Evolutionary conservation across 2,113 vertebrate species (phyloP), one percentile per base, ranked within the genome.

Genomic region (Heterochromis multidens): DNA sequence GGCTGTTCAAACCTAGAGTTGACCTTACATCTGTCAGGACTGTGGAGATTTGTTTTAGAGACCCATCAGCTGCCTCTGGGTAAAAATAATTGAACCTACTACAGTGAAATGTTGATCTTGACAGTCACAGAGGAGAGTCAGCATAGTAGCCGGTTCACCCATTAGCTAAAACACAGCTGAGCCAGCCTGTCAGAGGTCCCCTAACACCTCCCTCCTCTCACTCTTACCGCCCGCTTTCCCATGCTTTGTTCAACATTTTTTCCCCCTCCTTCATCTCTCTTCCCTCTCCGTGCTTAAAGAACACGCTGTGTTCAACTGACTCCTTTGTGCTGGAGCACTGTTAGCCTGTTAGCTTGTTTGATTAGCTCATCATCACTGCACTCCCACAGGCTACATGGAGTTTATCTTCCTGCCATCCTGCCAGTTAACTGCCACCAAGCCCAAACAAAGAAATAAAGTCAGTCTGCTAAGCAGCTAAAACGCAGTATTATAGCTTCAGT

Each of bases 331-430:
- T 74, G 82, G 56, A 35, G 67, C n/a, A 49, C 78, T 27, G 84
- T 87, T 92, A 92, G 89, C 81, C 84, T 78, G 81, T 61, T 89
- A 89, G 86, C 91, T 77, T 92, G 92, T 93, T 93, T 89, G 92
- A 89, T 92, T 87, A 90, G 89, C 90, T 94, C 93, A 91, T 92
- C 93, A 93, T 93, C 88, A 88, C 87, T 77, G 21, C 17, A 10
- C 76, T 93, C 91, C 92, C 93, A 43, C 85, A 91, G 92, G 92
- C 78, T 78, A 81, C 70, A 49, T 40, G 67, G 84, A 86, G 84
- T 94, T 91, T 91, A 89, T 92, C 84, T 92, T 52, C 81, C 83
- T 89, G 91, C 90, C 89, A 88, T 58, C 79, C 83, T 91, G 90
- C 90, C 89, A 91, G 89, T 88, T 88, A 90, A 87, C 89, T 88